Base-by-base conservation (phyloP, 2,888 invertebrate species). In the Lasiommata megera region DNA sequence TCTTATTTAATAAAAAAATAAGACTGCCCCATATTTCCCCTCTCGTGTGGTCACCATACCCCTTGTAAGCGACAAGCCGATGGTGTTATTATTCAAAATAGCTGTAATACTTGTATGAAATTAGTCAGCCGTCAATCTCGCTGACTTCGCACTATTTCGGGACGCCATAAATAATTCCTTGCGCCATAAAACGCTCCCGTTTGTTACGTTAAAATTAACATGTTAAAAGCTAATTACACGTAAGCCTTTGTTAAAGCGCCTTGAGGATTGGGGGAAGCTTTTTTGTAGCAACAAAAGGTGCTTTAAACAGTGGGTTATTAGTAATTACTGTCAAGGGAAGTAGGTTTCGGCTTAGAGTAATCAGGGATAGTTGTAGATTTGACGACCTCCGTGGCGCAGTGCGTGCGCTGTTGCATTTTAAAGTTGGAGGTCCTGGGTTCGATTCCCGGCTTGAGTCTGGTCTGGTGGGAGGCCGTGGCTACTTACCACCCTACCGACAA, bases 91-190 rank as follows among this genome's bases (percentile, higher is more conserved):
- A 80, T 75, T 80, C 77, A 77, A 79, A 80, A 76, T 64, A 63
- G 75, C 69, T 70, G 75, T 77, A 79, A 79, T 71, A 73, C 77
- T 65, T 67, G 74, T 74, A 75, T 74, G 67, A 76, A 84, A 87
- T 88, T 84, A 84, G 83, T 86, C 71, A 50, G 64, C 65, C 76
- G 83, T 84, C 84, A 82, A 76, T 83, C 75, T 72, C 59, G 52
- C 52, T 34, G 52, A 29, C 66, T 62, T 57, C 38, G 46, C 44
- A 63, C 73, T 87, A 86, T 86, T 87, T 79, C 66, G 56, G 80
- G 67, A 59, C 47, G 54, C 72, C 80, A 72, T 88, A 80, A 83
- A 84, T 87, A 79, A 85, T 74, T 71, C 71, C 70, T 64, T 64
- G 67, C 61, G 72, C 73, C 79, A 79, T 84, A 76, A 79, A 83